These are phyloP conservation scores for Ascidia mentula DNA, from an alignment of 23 tunicate species.

Conservation along the genomic window DNA sequence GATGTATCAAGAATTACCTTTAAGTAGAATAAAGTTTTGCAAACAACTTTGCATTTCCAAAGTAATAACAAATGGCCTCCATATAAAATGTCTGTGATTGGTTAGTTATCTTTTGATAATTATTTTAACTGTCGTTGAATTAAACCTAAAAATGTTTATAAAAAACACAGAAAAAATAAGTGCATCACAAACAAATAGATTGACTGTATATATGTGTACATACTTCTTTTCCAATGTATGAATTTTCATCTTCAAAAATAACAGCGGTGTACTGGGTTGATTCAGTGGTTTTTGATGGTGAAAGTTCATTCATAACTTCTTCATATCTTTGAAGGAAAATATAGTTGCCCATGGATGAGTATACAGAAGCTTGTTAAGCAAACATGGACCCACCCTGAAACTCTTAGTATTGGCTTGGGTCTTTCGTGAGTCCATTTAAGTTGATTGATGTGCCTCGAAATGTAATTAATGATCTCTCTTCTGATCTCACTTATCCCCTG, in stretches of 20 bases:
- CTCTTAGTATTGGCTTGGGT: conserved; percentile 4
- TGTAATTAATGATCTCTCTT: background rate
- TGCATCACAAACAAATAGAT: too few relatives aligned
- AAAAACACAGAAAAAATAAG: too few relatives aligned
- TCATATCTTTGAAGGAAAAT: conserved; percentile 5
- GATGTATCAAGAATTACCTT: conserved; percentile 84
- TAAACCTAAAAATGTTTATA: too few relatives aligned
- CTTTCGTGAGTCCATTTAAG: conserved; percentile 2
- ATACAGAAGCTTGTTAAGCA: background rate
- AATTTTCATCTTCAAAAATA: conserved; percentile 35
- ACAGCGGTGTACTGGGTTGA: conserved; percentile 15
- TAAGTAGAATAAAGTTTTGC: background rate
- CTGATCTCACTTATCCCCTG: background rate
- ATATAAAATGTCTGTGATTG: too few relatives aligned
- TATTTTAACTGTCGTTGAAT: too few relatives aligned
- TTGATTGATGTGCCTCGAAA: background rate
- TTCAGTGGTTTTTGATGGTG: background rate
- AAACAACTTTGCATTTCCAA: too few relatives aligned
- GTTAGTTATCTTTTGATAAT: too few relatives aligned
- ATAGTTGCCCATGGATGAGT: background rate
- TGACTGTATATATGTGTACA: too few relatives aligned
- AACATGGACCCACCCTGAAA: background rate
- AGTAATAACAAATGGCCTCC: too few relatives aligned
- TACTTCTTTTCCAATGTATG: conserved; percentile 58
- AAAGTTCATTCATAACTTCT: background rate